A percentile compares a stretch with the other conserved stretches of the same genome.
Conservation (phyloP, 2,888 invertebrate genomes). For the Caenorhabditis sp. region DNA sequence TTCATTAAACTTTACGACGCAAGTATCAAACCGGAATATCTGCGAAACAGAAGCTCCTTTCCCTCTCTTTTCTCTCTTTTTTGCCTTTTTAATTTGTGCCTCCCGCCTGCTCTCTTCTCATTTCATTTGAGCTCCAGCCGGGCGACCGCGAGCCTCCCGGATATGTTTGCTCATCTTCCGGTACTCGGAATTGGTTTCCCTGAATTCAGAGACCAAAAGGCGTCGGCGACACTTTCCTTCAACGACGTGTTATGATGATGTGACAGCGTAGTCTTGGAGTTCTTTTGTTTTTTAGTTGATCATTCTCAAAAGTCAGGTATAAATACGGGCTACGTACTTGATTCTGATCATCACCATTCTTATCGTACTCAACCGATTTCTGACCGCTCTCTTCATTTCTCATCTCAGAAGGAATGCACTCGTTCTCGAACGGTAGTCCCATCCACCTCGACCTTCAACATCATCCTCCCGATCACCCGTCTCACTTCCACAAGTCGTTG, state of each 20-base stretch:
- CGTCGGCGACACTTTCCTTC: no score
- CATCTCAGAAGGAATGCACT: slow-evolving; percentile 14
- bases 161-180: slow-evolving; percentile 23
- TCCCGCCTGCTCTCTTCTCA: slow-evolving; percentile 15
- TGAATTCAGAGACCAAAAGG: background rate
- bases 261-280: no score
- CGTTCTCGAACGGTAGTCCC: slow-evolving; percentile 38
- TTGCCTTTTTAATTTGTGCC: slow-evolving; percentile 40
- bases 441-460: slow-evolving; percentile 34
- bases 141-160: slow-evolving; percentile 4
- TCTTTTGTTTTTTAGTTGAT: no score
- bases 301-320: no score
- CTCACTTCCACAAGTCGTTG: background rate
- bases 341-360: no score
- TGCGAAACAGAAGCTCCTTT: slow-evolving; percentile 37
- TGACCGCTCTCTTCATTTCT: background rate
- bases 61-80: slow-evolving; percentile 13
- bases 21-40: slow-evolving; percentile 33
- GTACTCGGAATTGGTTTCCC: slow-evolving; percentile 2
- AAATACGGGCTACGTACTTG: no score
- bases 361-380: background rate
- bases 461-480: background rate
- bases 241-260: no score
- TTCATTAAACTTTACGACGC: no score
- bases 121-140: slow-evolving; percentile 38